Evolutionary conservation across 1,140 invertebrate species (phyloP), one percentile per base, ranked within the genome.

Genomic region (Drosophila suzukii): DNA sequence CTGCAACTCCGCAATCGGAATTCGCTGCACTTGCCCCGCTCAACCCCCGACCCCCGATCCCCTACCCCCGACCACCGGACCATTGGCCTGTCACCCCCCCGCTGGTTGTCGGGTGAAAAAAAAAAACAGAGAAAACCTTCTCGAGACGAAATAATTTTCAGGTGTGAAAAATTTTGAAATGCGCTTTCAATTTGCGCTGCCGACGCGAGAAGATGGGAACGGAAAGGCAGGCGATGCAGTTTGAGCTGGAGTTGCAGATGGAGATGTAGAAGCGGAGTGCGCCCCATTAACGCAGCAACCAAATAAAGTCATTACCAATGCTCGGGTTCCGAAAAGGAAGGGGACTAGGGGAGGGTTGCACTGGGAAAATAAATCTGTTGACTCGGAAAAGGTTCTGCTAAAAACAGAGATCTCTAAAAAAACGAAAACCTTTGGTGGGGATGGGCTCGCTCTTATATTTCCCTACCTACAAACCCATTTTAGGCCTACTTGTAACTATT

Each of bases 131-230:
- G 27, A 51, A 51, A 51, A 56, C 49, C 58, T 57, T 57, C 70
- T 83, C 65, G 81, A 75, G 78, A 86, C 83, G 67, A 88, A 88
- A 89, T 74, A 88, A 89, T 89, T 89, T 88, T 88, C 83, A 88
- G 84, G 84, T 88, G 83, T 88, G 83, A 88, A 88, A 88, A 83
- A 89, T 88, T 88, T 83, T 88, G 72, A 88, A 88, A 89, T 89
- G 84, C 79, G 75, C 83, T 83, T 88, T 88, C 83, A 88, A 88
- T 88, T 88, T 88, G 83, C 84, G 79, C 83, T 88, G 82, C 70
- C 39, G 63, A 68, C 59, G 44, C 44, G 12, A 11, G 13, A 39
- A 24, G 20, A 32, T 51, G 53, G 36, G 6, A 39, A 56, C 17
- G 59, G 59, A 34, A 38, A 10, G 30, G 13, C 10, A 39, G 20